Conservation (phyloP, 1,140 invertebrate species). For the Pachypsylla venusta region DNA sequence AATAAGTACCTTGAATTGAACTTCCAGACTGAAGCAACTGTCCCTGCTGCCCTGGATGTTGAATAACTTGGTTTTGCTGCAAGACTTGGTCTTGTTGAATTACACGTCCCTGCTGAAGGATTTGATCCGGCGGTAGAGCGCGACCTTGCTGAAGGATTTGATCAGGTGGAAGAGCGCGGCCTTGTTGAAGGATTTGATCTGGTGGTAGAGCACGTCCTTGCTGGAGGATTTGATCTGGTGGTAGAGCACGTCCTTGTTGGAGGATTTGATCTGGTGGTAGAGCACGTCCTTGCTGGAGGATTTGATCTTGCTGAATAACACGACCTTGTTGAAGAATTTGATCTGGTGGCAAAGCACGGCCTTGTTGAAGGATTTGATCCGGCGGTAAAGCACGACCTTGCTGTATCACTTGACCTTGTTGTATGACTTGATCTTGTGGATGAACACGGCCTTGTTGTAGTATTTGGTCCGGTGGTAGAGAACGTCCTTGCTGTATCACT, state of each 20-base stretch:
- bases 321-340: background rate
- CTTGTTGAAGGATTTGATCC: slow-evolving; percentile 6
- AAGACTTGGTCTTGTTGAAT: slow-evolving; percentile 10
- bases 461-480: too few species aligned
- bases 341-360: background rate
- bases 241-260: too few species aligned
- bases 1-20: too few species aligned
- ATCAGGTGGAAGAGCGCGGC: too few species aligned
- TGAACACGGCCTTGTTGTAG: background rate
- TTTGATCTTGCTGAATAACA: slow-evolving; percentile 5
- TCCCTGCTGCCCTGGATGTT: too few species aligned
- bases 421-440: background rate
- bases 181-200: too few species aligned
- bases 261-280: too few species aligned
- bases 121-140: background rate
- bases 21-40: too few species aligned
- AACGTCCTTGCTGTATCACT: too few species aligned
- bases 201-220: too few species aligned
- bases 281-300: background rate
- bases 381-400: slow-evolving; percentile 7
- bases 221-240: too few species aligned
- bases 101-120: background rate
- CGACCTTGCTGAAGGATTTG: slow-evolving; percentile 7
- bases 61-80: too few species aligned
- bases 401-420: slow-evolving; percentile 9